Evolutionary conservation across 53 echinoderm and acorn worm species (phyloP).

Genomic region (Crossaster papposus): DNA sequence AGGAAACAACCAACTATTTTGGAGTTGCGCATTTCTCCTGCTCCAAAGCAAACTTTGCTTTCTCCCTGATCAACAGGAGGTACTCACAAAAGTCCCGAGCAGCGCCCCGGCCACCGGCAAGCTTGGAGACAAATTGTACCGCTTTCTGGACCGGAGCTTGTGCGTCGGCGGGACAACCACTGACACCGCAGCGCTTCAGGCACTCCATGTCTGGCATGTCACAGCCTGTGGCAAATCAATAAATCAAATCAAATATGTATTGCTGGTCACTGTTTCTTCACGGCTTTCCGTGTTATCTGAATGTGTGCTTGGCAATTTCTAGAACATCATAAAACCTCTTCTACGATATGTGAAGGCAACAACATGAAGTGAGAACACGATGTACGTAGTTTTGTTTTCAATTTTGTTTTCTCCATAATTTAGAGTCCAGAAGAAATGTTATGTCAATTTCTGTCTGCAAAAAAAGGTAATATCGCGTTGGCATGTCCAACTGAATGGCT

Average conservation of each 20-base stretch:
- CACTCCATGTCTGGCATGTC: constrained; percentile 78
- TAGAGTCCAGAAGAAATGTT: too few species aligned
- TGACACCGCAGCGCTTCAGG: constrained; percentile 79
- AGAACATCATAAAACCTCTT: too few species aligned
- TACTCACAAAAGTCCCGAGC: constrained; percentile 92
- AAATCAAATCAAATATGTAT: not conserved
- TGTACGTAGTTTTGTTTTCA: too few species aligned
- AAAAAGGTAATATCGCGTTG: too few species aligned
- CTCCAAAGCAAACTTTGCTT: constrained; percentile 77
- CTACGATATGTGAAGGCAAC: too few species aligned
- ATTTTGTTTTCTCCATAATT: too few species aligned
- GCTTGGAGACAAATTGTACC: constrained; percentile 74
- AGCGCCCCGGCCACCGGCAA: constrained; percentile 83
- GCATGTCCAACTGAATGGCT: too few species aligned
- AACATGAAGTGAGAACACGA: too few species aligned
- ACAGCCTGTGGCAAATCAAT: constrained; percentile 50
- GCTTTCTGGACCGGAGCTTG: constrained; percentile 63
- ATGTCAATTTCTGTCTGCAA: too few species aligned
- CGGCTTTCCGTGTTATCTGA: not conserved
- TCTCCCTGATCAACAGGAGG: constrained; percentile 79
- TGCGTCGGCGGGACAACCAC: constrained; percentile 82
- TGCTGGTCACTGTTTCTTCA: too few species aligned
- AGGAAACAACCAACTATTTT: not conserved
- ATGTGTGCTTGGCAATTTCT: too few species aligned
- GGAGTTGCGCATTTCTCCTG: constrained; percentile 23